Evolutionary conservation across 2,888 invertebrate species (phyloP).

Genomic region (Ethmia dodecea): DNA sequence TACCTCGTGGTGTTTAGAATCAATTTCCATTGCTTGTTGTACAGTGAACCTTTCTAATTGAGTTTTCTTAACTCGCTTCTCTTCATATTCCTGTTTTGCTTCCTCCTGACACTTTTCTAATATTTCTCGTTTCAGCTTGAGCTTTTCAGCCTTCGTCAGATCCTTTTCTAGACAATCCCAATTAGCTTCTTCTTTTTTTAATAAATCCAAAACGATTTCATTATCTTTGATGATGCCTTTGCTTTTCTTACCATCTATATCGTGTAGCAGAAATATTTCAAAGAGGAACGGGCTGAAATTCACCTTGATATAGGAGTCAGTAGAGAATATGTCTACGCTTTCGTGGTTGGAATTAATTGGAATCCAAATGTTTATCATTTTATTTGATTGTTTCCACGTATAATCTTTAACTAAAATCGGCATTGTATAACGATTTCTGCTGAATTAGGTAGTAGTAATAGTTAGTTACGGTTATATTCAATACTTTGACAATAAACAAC

Average conservation of each 20-base stretch:
- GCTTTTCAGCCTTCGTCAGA: conserved; percentile 76
- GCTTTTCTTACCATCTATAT: conserved; percentile 80
- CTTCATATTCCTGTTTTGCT: conserved; percentile 73
- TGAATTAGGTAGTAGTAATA: too few species aligned
- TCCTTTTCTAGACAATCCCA: conserved; percentile 79
- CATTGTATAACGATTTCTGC: too few species aligned
- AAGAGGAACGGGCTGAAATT: conserved; percentile 85
- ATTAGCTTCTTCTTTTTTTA: conserved; percentile 72
- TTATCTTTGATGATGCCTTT: conserved; percentile 80
- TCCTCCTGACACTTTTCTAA: conserved; percentile 75
- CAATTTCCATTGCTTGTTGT: conserved; percentile 67
- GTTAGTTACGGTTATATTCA: too few species aligned
- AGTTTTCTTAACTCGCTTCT: conserved; percentile 66
- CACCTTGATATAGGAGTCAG: conserved; percentile 84
- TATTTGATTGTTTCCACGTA: conserved; percentile 84
- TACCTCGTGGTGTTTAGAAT: conserved; percentile 67
- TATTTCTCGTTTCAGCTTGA: conserved; percentile 73
- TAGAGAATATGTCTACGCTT: conserved; percentile 83
- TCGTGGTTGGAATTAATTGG: conserved; percentile 80
- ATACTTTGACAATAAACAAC: too few species aligned
- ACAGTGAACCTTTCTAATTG: conserved; percentile 76
- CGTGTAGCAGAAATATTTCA: conserved; percentile 82
- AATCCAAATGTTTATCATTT: conserved; percentile 79
- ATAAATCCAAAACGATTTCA: conserved; percentile 81
- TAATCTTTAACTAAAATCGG: conserved; percentile 86